Evolutionary conservation across 2,888 invertebrate species (phyloP), one percentile per base, ranked within the genome.

Genomic region (Coenonympha glycerion): DNA sequence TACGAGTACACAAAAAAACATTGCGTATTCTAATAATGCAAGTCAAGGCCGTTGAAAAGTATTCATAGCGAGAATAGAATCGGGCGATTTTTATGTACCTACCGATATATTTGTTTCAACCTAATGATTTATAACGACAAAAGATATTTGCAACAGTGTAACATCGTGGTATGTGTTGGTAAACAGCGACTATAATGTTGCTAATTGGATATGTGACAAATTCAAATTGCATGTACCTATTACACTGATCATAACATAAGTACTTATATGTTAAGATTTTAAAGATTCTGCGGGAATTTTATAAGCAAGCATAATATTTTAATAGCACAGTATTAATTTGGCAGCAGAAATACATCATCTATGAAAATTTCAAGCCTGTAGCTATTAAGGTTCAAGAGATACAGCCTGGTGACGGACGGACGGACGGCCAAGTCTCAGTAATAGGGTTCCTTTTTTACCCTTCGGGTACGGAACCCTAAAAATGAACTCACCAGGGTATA

Each of bases 21-120:
- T 58, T 60, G 45, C 55, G 55, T 55, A 56, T 53, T 58, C 16
- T 47, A 24, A 45, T 45, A 55, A 55, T 51, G 56, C 60, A 59
- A 65, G 63, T 66, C 65, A 67, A 67, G 69, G 67, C 56, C 52
- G 55, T 55, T 58, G 57, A 63, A 63, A 60, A 57, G 57, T 60
- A 60, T 66, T 61, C 59, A 50, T 51, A 46, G 46, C n/a, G 31
- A 44, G 49, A 47, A 55, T 39, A 49, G 57, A 44, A 16, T 21
- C 13, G 33, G 9, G 15, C 16, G 18, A 58, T 57, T 59, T 56
- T 60, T 60, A 61, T 56, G 50, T 41, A 56, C 60, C 42, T 55
- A 46, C 44, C 49, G 50, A 56, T 45, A 50, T 47, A 47, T 47
- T 28, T 16, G 16, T 4, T 37, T 28, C 18, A 37, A 28, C 15